Base-by-base conservation (phyloP, 1,140 invertebrate genomes). In the Pentalonia nigronervosa region DNA sequence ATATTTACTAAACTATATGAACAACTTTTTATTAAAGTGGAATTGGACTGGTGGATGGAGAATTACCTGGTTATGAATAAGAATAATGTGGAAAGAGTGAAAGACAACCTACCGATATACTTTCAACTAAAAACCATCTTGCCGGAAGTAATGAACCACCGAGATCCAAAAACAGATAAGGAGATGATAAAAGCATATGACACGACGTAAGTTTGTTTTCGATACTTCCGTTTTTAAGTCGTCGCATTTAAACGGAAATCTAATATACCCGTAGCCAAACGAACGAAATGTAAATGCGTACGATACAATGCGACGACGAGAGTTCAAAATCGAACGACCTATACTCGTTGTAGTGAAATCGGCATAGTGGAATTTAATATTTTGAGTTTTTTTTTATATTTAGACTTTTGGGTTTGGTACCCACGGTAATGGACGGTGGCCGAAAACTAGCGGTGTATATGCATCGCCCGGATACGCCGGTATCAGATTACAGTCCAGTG, bases 11-110 rank as follows among this genome's bases (percentile, higher is more conserved):
- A 17, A 48, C n/a, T 36, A 36, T 48, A 9, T 60, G 20, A 67
- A 67, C 86, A 45, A 50, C 60, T 50, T 93, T 36, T 76, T 30
- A 23, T 67, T 89, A 21, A 60, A 94, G 94, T 94, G 56, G 91
- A 94, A 3, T 48, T 87, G 41, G 94, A 89, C 25, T 91, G 91
- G 76, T 94, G 94, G 94, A 4, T 93, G 34, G 94, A 94, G 34
- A 94, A 94, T 30, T 94, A 94, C 83, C 41, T 94, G 56, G 93
- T 94, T 21, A 81, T 94, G 50, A 94, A 94, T 36, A 94, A 94
- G 21, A 93, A 93, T 48, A 25, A 94, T 14, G 23, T 93, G 30
- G 53, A 93, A 3, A 93, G 76, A 88, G 92, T 94, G 1, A 93
- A 92, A 50, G 50, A 93, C 17, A 93, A 76, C 76, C 20, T 94